Conservation (phyloP, 92 coral and sea anemone species). For the Phenganax stokvisi region DNA sequence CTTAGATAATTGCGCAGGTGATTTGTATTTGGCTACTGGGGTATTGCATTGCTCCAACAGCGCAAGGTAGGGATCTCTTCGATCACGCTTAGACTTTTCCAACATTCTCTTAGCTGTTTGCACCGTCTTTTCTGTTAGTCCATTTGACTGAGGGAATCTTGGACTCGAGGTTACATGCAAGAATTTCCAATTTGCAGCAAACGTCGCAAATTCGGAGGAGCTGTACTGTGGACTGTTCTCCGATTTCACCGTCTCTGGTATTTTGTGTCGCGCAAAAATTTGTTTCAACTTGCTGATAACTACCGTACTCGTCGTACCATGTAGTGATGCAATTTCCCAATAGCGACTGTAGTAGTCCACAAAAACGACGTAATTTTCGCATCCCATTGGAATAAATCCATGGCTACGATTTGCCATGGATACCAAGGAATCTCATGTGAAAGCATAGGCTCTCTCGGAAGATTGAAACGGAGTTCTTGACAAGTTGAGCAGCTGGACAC, state of each 20-base stretch:
- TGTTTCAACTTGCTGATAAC: slow-evolving; percentile 3
- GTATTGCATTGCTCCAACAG: slow-evolving; percentile 26
- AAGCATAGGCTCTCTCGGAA: slow-evolving; percentile 28
- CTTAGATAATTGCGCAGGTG: slow-evolving; percentile 37
- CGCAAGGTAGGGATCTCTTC: slow-evolving; percentile 24
- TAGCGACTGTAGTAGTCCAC: slow-evolving; percentile 8
- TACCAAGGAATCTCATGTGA: slow-evolving; percentile 22
- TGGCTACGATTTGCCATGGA: slow-evolving; percentile 34
- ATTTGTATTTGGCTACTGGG: slow-evolving; percentile 41
- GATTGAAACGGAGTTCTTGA: slow-evolving; percentile 7
- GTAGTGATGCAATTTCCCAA: slow-evolving; percentile 1
- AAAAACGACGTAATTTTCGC: not conserved
- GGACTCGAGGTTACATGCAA: slow-evolving; percentile 33
- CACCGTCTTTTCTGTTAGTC: slow-evolving; percentile 37
- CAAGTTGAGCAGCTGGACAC: slow-evolving; percentile 31
- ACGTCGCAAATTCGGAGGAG: not conserved
- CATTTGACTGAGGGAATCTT: slow-evolving; percentile 38
- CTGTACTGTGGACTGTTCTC: slow-evolving; percentile 23
- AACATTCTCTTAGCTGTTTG: slow-evolving; percentile 34
- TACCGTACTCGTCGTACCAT: not conserved
- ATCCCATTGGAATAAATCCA: slow-evolving; percentile 1
- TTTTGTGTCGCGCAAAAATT: slow-evolving; percentile 7
- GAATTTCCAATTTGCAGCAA: slow-evolving; percentile 22
- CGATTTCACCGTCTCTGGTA: slow-evolving; percentile 16
- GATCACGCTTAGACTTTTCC: slow-evolving; percentile 30